Percentiles rank a stretch among this genome's conserved stretches.
Conservation (phyloP, 2,888 invertebrate species). For the Camptogramma bilineatum region DNA sequence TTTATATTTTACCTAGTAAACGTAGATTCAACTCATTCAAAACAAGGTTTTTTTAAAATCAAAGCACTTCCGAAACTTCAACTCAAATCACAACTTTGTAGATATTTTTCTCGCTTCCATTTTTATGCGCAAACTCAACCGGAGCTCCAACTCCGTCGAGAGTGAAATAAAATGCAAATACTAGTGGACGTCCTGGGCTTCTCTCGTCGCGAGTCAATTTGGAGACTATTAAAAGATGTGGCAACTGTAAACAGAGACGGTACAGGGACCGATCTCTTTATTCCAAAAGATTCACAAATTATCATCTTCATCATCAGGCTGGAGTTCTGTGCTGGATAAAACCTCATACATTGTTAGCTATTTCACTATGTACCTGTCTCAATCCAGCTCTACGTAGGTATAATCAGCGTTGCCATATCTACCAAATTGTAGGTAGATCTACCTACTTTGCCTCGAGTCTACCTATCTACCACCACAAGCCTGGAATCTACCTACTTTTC, state of each 20-base stretch:
- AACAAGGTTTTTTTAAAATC: neutral
- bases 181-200: conserved; percentile 32
- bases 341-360: too few species aligned
- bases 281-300: neutral
- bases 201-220: conserved; percentile 42
- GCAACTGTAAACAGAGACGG: conserved; percentile 37
- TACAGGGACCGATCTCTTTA: conserved; percentile 8
- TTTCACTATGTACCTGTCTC: too few species aligned
- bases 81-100: neutral
- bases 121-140: conserved; percentile 19
- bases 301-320: neutral
- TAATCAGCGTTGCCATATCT: too few species aligned
- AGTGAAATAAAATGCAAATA: conserved; percentile 45
- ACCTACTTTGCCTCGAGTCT: too few species aligned
- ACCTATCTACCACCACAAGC: too few species aligned
- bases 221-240: conserved; percentile 40
- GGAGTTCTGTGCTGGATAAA: too few species aligned
- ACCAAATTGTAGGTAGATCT: too few species aligned
- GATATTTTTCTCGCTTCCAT: conserved; percentile 5
- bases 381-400: too few species aligned
- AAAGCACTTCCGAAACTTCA: neutral
- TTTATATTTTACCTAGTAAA: too few species aligned
- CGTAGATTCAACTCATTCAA: too few species aligned
- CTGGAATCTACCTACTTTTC: too few species aligned
- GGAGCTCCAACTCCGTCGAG: conserved; percentile 24